Base-by-base conservation (phyloP, 2,113 vertebrate genomes). In the Nothocercus nigrocapillus region DNA sequence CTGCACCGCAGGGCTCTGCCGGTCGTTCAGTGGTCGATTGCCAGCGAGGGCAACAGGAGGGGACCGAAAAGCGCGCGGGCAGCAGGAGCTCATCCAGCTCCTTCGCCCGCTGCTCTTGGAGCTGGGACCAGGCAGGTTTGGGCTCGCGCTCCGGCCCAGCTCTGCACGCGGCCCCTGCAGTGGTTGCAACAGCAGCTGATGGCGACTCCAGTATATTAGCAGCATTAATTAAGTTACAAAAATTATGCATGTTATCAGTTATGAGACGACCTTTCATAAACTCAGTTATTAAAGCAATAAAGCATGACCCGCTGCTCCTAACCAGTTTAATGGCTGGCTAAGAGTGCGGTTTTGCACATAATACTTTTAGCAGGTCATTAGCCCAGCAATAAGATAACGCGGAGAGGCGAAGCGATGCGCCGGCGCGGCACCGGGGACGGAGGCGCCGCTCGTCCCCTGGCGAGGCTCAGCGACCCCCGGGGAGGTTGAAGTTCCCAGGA, bases 171-270 rank as follows among this genome's bases (percentile, higher is more conserved):
- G 81, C 87, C 95, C 62, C 78, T 1, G 10, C 95, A 88, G 93
- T 81, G 56, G 92, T 92, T 85, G 91, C 94, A 94, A 74, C 68
- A 74, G 96, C 95, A 85, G 88, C 94, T 96, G 96, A 95, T 94
- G 95, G 95, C 94, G 89, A 90, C 95, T 93, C 94, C 92, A 93
- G 94, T 97, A 95, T 97, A 92, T 95, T 96, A 92, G 94, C 76
- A 82, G 91, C 92, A 93, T 93, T 94, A 89, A 93, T 83, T 86
- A 96, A 96, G 96, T 96, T 95, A 95, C 75, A 95, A 97, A 96
- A 96, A 95, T 95, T 82, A 95, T 69, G 72, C 81, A 70, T 85
- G 36, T 95, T 87, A 86, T 91, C 89, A 86, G 77, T 94, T 82
- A 95, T 75, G 74, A 93, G 79, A 84, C 66, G 94, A 88, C 91